Conservation (phyloP, 2,113 vertebrate genomes). For the Cinclus cinclus region DNA sequence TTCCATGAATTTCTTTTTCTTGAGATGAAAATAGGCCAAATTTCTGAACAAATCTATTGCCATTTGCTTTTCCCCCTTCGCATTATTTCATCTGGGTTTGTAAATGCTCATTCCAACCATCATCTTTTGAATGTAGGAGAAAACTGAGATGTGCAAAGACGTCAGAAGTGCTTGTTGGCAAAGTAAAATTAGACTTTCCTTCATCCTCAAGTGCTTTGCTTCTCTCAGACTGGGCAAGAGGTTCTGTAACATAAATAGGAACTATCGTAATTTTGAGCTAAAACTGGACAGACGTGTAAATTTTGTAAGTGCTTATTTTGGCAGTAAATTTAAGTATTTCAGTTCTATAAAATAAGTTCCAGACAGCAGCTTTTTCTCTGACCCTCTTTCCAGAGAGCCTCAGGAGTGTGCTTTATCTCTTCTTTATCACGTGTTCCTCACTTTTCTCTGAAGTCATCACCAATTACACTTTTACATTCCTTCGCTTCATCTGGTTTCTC, state of each 20-base stretch:
- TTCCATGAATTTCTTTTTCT: not conserved
- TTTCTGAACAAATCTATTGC: not conserved
- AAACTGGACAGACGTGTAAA: slow-evolving; percentile 65
- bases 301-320: slow-evolving; percentile 57
- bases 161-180: not conserved
- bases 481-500: not conserved
- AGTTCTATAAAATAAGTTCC: not conserved
- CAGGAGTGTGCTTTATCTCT: not conserved
- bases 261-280: slow-evolving; percentile 54
- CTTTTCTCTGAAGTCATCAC: slow-evolving; percentile 11
- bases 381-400: slow-evolving; percentile 19
- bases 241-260: slow-evolving; percentile 54
- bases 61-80: not conserved
- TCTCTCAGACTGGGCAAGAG: not conserved
- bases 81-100: not conserved
- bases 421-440: not conserved
- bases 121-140: not conserved
- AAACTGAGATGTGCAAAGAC: not conserved
- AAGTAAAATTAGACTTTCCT: slow-evolving; percentile 38
- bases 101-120: not conserved
- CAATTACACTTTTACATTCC: not conserved
- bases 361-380: slow-evolving; percentile 32
- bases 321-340: slow-evolving; percentile 59
- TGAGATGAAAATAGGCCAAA: not conserved
- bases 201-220: not conserved